Evolutionary conservation across 2,113 vertebrate genomes (phyloP), one percentile per base, ranked within the genome.

Genomic region (Clarias magur): DNA sequence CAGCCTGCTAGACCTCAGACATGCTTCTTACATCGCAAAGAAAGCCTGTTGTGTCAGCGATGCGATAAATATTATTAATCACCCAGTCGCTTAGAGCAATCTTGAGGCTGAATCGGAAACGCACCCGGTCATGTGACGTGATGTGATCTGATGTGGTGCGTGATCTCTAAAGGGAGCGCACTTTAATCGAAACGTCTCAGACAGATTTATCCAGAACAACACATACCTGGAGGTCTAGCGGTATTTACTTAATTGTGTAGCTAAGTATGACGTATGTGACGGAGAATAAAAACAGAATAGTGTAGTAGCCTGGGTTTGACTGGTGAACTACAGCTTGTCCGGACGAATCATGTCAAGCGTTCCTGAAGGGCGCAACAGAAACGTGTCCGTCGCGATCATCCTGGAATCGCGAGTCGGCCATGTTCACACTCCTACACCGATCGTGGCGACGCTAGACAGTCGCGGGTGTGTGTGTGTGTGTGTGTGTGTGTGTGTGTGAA

Each of bases 11-110:
- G 38, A 48, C 34, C 0, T 25, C 5, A 65, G 60, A 62, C 59
- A 48, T 42, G 80, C 80, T 2, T 82, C 48, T 86, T 48, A 87
- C 72, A 48, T 91, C 92, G 93, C 91, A 89, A 91, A 88, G 86
- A 80, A 82, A 54, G 87, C 84, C 83, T 75, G 87, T 82, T 90
- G 89, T 90, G 90, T 88, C 89, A 11, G 73, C 65, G 80, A 86
- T 68, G 86, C 87, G 90, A 92, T 94, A 91, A 93, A 90, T 85
- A 84, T 90, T 88, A 90, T 92, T 92, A 88, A 89, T 86, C 9
- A 81, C 81, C 0, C 15, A 48, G n/a, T 48, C 60, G 48, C n/a
- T 80, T 86, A 13, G 34, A 54, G 81, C 16, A 3, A 30, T 30
- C 21, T 27, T 4, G 68, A 76, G 79, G 65, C 54, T 56, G 9